Evolutionary conservation across 2,113 vertebrate genomes (phyloP), one percentile per base, ranked within the genome.

Genomic region (Asarcornis scutulata): DNA sequence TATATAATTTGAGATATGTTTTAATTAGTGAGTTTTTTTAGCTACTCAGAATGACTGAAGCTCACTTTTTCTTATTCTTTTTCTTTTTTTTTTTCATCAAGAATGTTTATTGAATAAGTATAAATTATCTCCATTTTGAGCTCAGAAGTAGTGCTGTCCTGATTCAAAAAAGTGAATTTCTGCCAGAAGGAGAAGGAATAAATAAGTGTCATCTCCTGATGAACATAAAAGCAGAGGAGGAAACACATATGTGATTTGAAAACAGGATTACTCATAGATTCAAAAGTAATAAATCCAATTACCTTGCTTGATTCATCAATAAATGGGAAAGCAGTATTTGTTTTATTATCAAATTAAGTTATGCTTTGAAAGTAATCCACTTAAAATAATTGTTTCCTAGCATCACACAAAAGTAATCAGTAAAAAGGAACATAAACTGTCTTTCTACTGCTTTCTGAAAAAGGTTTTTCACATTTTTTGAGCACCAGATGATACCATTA

Each of bases 241-340:
- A 95, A 96, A 94, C 64, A 96, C 56, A 68, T 93, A 95, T 90
- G 69, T 91, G 92, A 92, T 92, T 88, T 92, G 69, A 88, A 95
- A 96, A 96, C 64, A 88, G 80, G 83, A 91, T 97, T 97, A 96
- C 88, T 95, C 90, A 91, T 86, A 96, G 86, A 88, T 95, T 97
- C 88, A 92, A 58, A 96, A 94, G 60, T 48, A 96, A 95, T 92
- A 96, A 97, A 96, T 97, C 93, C 86, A 97, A 96, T 97, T 96
- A 94, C 53, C 73, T 95, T 92, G 76, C 88, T 94, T 93, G 92
- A 93, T 96, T 94, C 92, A 96, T 95, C 92, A 96, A 96, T 93
- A 96, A 95, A 96, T 91, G 83, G 9, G 62, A 94, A 95, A 95
- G 69, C 36, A 91, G 50, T 73, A 93, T 96, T 96, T 96, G 69